Base-by-base conservation (phyloP, 1,140 invertebrate species). In the Cheumatopsyche charites region DNA sequence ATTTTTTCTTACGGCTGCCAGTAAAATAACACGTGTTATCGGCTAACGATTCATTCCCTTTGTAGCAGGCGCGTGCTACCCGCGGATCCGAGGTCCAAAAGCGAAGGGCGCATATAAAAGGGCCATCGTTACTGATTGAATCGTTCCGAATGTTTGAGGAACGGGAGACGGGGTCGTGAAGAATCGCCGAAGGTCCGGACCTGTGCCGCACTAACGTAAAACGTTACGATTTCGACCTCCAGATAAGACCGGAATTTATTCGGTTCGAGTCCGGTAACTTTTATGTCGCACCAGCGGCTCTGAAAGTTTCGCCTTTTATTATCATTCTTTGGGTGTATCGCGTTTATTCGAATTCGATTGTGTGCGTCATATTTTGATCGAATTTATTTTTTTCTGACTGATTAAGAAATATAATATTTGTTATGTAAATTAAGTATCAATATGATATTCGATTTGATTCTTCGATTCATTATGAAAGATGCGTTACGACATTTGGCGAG, bases 211-310 rank as follows among this genome's bases (percentile, higher is more conserved):
- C 3, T 36, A 36, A 23, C 67, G 58, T 65, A 61, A 73, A 69
- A 73, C 47, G 66, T 69, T 73, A 69, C 61, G 71, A 69, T 69
- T 67, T 15, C 3, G 29, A 36, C 29, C 29, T 9, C 29, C 29
- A 19, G 58, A 73, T 69, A 69, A 73, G 68, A 41, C 65, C 23
- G 63, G n/a, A 73, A 73, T 73, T 73, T 73, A 73, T 73, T 69
- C 42, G 41, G 25, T 6, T 7, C 15, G 29, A 55, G 66, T 62
- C 62, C 58, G 26, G 15, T 47, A 36, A 43, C 29, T 41, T 55
- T 62, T 29, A 13, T 15, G 26, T 62, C 42, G 65, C 52, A 67
- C 65, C 49, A 12, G 12, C n/a, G 15, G n/a, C 25, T 62, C 67
- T 49, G 41, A 65, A 61, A 67, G n/a, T 55, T n/a, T 55, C 19